phyloP scores from a whole-genome alignment of 2,797 vertebrate genomes.

The Sarcoramphus papa region DNA sequence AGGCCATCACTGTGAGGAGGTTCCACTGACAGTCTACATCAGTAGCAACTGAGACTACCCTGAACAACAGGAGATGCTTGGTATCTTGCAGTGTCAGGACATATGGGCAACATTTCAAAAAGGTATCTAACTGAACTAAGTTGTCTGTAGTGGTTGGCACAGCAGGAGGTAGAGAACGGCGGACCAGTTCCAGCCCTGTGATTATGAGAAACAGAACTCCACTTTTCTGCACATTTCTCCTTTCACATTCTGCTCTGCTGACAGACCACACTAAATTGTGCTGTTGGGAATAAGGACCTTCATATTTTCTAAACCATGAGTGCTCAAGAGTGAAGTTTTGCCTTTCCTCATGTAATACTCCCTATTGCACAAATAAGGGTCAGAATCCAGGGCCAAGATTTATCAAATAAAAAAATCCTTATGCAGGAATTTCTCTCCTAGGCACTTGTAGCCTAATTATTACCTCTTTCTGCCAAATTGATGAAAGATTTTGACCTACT shows the following conservation, averaged over 20 bases:
- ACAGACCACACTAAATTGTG: background rate
- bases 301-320: background rate
- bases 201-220: background rate
- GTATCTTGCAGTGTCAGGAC: background rate
- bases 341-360: background rate
- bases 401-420: background rate
- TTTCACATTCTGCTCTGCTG: background rate
- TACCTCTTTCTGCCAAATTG: background rate
- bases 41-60: background rate
- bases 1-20: background rate
- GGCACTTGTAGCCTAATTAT: background rate
- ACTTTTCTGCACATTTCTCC: background rate
- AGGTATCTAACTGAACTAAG: background rate
- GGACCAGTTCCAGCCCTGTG: background rate
- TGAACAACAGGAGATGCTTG: background rate
- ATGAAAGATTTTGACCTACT: background rate
- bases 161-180: background rate
- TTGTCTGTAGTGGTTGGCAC: background rate
- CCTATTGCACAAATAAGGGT: background rate
- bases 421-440: background rate
- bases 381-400: background rate
- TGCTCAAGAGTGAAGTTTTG: background rate
- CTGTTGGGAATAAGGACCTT: background rate
- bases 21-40: background rate
- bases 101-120: background rate